Evolutionary conservation across 2,888 invertebrate species (phyloP), one percentile per base, ranked within the genome.

Genomic region (Syrphus vitripennis): DNA sequence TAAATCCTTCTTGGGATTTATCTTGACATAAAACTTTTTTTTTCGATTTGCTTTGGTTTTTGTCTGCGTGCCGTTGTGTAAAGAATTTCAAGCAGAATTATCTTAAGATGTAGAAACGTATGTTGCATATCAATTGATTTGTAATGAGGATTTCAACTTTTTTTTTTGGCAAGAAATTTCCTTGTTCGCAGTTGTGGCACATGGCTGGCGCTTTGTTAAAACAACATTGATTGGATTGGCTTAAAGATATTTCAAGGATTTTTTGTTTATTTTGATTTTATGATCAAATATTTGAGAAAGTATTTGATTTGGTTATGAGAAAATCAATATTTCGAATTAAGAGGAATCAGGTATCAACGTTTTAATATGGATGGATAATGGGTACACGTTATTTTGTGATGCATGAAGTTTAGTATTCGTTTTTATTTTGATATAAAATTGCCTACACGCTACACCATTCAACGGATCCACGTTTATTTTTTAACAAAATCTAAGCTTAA

Each of bases 1-100:
- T 91, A 91, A 91, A 91, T 91, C 90, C 91, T 91, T 91, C 89
- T 88, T 88, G 89, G 91, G 89, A 89, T 90, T 91, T 90, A 89
- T 77, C 75, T 83, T 82, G 74, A 81, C 81, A 86, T 69, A 75
- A 65, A 84, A 48, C 50, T 69, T 72, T n/a, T n/a, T n/a, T n/a
- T n/a, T 83, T 87, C 59, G 63, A 59, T 67, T 75, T 37, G 31
- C 61, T 37, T 65, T 45, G 69, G 37, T 59, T 74, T 53, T 26
- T 48, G 63, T 63, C 57, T 31, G 78, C 2, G 63, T n/a, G n/a
- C n/a, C n/a, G n/a, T 31, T 16, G 59, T 72, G 77, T 65, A 14
- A 69, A 45, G 77, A 82, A 86, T 86, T 81, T 81, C 81, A 77
- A 63, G 61, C 57, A 69, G 74, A 74, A 81, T 81, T 81, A 81